A percentile compares a stretch with the other conserved stretches of the same genome.
Evolutionary conservation across 2,888 invertebrate genomes (phyloP).

Genomic region (Bimastos eiseni): DNA sequence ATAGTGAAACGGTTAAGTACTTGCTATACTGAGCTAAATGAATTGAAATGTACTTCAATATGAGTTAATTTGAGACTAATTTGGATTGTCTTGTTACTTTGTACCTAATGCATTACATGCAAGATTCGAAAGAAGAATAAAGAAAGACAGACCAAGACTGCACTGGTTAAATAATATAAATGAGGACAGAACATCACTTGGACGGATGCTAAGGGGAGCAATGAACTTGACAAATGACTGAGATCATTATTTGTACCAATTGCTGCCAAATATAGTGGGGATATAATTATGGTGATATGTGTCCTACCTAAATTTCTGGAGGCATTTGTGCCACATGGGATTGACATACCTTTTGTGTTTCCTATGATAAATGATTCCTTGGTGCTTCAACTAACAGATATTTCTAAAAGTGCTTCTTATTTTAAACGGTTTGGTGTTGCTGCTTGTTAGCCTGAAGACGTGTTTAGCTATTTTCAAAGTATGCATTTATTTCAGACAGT

Average conservation of each 20-base stretch:
- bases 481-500: not conserved
- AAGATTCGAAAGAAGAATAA: no score
- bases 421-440: not conserved
- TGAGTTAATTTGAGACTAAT: no score
- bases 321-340: not conserved
- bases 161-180: no score
- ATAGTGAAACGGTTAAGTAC: not conserved
- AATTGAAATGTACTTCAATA: no score
- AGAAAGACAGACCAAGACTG: no score
- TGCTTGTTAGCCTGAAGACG: not conserved
- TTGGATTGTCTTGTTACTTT: no score
- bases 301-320: not conserved
- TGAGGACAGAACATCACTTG: no score
- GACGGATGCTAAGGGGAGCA: no score
- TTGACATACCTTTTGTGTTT: not conserved
- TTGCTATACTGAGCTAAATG: no score
- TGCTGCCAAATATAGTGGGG: not conserved
- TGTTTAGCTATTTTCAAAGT: not conserved
- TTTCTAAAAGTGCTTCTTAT: conserved; percentile 6
- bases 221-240: no score
- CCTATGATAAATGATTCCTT: not conserved
- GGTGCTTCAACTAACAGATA: not conserved
- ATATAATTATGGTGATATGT: not conserved
- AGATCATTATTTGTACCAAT: not conserved
- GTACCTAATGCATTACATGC: no score